Evolutionary conservation across 2,888 invertebrate species (phyloP).

Genomic region (Synergus laeviventris): DNA sequence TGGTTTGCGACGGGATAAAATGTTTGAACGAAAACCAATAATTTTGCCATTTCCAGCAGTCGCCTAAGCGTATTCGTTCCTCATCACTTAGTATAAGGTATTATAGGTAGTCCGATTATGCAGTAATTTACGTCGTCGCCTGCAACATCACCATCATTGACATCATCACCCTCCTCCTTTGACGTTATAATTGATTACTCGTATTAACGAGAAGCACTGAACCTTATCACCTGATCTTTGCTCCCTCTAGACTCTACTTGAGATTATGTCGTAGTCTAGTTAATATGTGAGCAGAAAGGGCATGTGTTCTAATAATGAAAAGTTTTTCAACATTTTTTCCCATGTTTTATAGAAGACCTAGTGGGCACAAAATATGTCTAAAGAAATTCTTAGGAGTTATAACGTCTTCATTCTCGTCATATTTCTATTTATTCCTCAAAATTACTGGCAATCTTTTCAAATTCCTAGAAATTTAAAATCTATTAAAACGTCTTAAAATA

Average conservation of each 20-base stretch:
- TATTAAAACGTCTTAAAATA: no score
- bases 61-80: constrained; percentile 44
- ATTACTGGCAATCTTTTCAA: no score
- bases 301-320: neutral
- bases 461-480: no score
- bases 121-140: constrained; percentile 44
- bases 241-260: constrained; percentile 39
- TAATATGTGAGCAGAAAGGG: constrained; percentile 21
- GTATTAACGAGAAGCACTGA: constrained; percentile 45
- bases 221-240: constrained; percentile 47
- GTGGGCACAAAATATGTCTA: no score
- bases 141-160: constrained; percentile 1
- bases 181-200: constrained; percentile 47
- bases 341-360: no score
- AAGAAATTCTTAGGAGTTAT: no score
- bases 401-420: no score
- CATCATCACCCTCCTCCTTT: constrained; percentile 1
- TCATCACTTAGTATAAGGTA: constrained; percentile 40
- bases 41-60: constrained; percentile 58
- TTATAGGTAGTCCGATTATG: constrained; percentile 43
- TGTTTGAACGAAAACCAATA: constrained; percentile 63
- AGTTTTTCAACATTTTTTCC: no score
- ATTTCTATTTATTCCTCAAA: no score
- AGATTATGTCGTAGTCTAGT: constrained; percentile 36
- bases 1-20: constrained; percentile 51